Conservation (phyloP, 2,113 vertebrate genomes). For the Patagioenas fasciata region DNA sequence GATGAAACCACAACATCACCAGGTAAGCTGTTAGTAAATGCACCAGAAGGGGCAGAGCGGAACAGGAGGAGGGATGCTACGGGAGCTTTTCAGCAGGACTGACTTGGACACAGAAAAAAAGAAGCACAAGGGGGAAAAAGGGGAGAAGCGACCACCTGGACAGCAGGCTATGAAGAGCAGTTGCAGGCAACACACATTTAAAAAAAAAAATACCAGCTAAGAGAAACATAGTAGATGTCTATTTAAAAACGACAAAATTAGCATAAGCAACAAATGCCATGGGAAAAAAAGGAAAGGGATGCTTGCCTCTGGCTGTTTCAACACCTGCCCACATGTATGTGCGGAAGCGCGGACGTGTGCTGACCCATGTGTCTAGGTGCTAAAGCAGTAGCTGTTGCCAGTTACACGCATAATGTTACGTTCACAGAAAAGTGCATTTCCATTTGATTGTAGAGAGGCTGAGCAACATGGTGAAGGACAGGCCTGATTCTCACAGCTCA, state of each 20-base stretch:
- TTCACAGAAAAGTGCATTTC: not conserved
- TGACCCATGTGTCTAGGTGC: not conserved
- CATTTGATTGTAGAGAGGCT: not conserved
- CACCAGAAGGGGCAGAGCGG: not conserved
- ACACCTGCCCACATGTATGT: not conserved
- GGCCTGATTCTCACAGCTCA: not conserved
- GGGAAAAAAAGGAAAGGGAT: not conserved
- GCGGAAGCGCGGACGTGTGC: fast-evolving
- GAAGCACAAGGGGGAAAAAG: not conserved
- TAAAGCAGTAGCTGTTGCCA: not conserved
- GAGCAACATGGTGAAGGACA: not conserved
- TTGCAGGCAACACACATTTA: conserved; percentile 44
- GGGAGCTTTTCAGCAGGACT: not conserved
- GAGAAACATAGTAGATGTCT: not conserved
- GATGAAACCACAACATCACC: not conserved
- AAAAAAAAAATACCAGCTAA: not conserved
- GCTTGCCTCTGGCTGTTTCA: not conserved
- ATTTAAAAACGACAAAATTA: conserved; percentile 6
- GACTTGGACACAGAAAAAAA: not conserved
- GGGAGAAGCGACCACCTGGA: not conserved
- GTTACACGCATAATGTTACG: fast-evolving
- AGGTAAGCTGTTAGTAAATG: not conserved
- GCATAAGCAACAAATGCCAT: conserved; percentile 9
- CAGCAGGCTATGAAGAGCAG: not conserved
- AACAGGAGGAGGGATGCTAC: not conserved